Evolutionary conservation across 2,888 invertebrate genomes (phyloP).

Genomic region (Cataglyphis livida): DNA sequence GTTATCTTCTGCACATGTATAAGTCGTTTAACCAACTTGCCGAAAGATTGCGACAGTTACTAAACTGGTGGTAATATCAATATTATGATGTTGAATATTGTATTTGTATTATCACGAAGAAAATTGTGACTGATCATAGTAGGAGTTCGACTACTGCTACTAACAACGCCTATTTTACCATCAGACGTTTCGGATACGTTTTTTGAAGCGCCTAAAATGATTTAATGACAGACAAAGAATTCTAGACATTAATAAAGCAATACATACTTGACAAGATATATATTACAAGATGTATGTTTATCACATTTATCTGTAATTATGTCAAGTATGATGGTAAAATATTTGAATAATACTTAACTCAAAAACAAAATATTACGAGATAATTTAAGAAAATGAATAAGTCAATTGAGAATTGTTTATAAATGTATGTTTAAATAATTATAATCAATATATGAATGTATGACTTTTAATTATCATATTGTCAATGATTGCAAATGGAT

Average conservation of each 20-base stretch:
- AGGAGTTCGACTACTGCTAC: not conserved
- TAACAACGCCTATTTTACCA: not conserved
- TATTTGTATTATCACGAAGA: slow-evolving; percentile 3
- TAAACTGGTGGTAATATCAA: not conserved
- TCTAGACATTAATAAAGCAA: not conserved
- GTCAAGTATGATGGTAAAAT: not conserved
- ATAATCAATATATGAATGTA: too few species aligned
- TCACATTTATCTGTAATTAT: not conserved
- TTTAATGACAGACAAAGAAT: not conserved
- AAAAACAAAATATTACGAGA: not conserved
- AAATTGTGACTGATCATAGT: not conserved
- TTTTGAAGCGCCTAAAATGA: not conserved
- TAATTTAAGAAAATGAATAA: not conserved
- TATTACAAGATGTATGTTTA: not conserved
- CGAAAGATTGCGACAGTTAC: slow-evolving; percentile 17
- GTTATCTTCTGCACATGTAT: slow-evolving; percentile 3
- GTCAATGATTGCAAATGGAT: not conserved
- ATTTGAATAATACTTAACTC: not conserved
- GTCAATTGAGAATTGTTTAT: not conserved
- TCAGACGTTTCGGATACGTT: not conserved
- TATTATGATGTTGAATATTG: not conserved
- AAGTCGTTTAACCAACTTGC: not conserved
- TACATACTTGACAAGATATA: not conserved
- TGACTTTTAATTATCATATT: not conserved
- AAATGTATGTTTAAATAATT: too few species aligned